These are phyloP conservation scores for Reticulitermes speratus DNA, from an alignment of 1,140 invertebrate genomes.

Conservation along the genomic window DNA sequence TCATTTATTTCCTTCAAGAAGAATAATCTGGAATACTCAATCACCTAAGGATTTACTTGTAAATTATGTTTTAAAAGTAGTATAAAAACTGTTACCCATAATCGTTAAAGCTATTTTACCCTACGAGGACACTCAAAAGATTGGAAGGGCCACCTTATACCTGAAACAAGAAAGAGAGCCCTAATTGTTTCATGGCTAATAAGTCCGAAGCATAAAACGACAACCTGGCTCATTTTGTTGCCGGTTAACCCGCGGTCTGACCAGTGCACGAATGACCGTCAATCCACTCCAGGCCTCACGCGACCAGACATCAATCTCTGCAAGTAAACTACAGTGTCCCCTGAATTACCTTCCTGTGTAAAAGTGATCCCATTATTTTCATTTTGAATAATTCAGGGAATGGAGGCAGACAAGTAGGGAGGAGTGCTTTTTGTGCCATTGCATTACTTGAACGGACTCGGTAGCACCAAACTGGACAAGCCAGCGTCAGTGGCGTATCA, in stretches of 20 bases:
- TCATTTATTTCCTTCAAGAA: no score
- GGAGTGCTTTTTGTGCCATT: slow-evolving; percentile 21
- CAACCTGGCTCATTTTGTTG: not conserved
- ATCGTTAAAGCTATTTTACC: no score
- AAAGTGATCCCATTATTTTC: slow-evolving; percentile 33
- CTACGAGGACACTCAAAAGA: not conserved
- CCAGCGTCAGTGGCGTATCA: not conserved
- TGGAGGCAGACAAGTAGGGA: not conserved
- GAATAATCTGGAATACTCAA: no score
- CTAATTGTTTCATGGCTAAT: not conserved
- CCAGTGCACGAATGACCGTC: not conserved
- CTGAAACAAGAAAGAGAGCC: not conserved
- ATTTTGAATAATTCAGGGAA: slow-evolving; percentile 34
- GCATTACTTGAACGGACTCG: not conserved
- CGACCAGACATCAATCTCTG: not conserved
- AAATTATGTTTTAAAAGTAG: no score
- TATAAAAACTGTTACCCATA: no score
- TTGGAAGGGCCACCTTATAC: not conserved
- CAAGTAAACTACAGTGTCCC: not conserved
- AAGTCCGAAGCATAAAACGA: not conserved
- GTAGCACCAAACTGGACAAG: not conserved
- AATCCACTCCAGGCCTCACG: not conserved
- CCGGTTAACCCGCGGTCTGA: not conserved
- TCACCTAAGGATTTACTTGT: no score
- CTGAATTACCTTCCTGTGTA: slow-evolving; percentile 24